phyloP scores from a whole-genome alignment of 2,888 invertebrate species.

The Panorpa germanica region DNA sequence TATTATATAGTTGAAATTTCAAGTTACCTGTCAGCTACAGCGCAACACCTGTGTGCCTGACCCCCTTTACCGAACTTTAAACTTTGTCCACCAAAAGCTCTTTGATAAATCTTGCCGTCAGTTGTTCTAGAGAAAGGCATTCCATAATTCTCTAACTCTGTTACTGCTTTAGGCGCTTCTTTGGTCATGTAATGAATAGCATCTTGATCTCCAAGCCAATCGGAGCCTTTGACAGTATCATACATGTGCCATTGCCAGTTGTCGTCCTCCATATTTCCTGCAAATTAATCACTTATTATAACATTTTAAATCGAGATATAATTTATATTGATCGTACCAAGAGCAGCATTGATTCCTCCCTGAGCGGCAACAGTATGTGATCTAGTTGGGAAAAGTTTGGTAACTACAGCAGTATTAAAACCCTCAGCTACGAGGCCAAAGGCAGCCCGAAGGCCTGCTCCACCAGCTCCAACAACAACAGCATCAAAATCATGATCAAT shows the following conservation, averaged over 20 bases:
- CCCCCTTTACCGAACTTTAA: conserved; percentile 96
- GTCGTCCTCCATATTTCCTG: conserved; percentile 88
- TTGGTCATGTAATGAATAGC: conserved; percentile 97
- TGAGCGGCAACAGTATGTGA: conserved; percentile 98
- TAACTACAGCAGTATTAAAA: conserved; percentile 92
- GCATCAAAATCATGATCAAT: too few relatives aligned
- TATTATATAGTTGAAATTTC: too few relatives aligned
- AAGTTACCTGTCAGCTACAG: conserved; percentile 73
- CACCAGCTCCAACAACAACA: too few relatives aligned
- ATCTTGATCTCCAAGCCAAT: conserved; percentile 97
- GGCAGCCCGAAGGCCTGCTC: conserved; percentile 91
- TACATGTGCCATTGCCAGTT: conserved; percentile 98
- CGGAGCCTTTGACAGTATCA: conserved; percentile 95
- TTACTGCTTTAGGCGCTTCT: conserved; percentile 80
- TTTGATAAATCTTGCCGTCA: conserved; percentile 96
- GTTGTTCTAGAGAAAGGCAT: conserved; percentile 97
- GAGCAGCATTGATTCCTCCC: conserved; percentile 96
- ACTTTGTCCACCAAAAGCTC: conserved; percentile 97
- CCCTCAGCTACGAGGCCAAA: conserved; percentile 94
- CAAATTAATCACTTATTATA: too few relatives aligned
- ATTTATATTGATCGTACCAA: too few relatives aligned
- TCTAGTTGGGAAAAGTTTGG: conserved; percentile 93
- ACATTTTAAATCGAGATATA: too few relatives aligned
- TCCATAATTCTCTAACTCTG: conserved; percentile 82
- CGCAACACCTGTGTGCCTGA: conserved; percentile 91